phyloP scores from a whole-genome alignment of 2,797 vertebrate genomes.

The Microhierax caerulescens region DNA sequence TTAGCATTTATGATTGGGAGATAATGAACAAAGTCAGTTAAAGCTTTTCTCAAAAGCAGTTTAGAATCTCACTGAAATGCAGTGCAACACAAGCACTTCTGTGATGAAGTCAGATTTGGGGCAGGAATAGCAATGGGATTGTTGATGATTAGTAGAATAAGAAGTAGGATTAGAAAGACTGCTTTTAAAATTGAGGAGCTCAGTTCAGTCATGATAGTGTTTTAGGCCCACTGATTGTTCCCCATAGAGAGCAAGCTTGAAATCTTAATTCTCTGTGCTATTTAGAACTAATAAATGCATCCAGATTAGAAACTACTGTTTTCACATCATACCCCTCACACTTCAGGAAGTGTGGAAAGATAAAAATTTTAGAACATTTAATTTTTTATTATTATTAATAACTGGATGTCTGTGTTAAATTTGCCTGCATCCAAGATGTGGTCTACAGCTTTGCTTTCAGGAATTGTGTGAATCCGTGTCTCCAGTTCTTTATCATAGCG shows the following conservation, averaged over 20 bases:
- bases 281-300: not conserved
- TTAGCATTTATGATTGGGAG: conserved; percentile 62
- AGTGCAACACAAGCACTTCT: not conserved
- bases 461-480: not conserved
- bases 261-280: not conserved
- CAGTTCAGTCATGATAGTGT: not conserved
- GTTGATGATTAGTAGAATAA: not conserved
- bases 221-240: not conserved
- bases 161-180: not conserved
- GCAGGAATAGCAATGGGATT: not conserved
- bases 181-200: not conserved
- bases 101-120: not conserved
- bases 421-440: not conserved
- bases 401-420: not conserved
- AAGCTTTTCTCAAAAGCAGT: conserved; percentile 43
- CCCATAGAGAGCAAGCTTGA: not conserved
- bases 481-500: accelerated
- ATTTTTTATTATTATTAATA: not conserved
- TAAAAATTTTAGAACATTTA: not conserved
- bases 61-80: conserved; percentile 39
- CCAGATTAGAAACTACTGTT: not conserved
- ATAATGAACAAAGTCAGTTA: conserved; percentile 56
- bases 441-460: not conserved
- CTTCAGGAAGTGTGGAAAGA: not conserved
- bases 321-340: not conserved